Evolutionary conservation across 2,797 vertebrate species (phyloP).

Genomic region (Cynopterus sphinx): DNA sequence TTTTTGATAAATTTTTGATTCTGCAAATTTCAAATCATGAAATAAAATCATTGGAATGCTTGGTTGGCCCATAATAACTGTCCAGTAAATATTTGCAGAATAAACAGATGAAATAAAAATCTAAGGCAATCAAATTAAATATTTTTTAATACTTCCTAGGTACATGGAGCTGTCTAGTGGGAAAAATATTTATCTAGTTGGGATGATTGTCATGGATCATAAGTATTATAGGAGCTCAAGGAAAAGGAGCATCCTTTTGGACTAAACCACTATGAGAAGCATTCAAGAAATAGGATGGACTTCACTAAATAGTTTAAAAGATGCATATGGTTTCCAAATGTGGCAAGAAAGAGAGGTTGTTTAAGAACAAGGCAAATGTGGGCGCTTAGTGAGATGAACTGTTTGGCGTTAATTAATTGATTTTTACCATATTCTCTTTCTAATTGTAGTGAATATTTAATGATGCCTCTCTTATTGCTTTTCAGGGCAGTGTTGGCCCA

Average conservation of each 20-base stretch:
- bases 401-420: not conserved
- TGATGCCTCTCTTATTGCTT: constrained; percentile 50
- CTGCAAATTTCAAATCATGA: not conserved
- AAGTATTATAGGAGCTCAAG: not conserved
- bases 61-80: not conserved
- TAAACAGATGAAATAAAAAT: constrained; percentile 8
- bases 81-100: not conserved
- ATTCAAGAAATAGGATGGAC: not conserved
- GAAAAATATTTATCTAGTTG: not conserved
- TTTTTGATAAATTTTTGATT: not conserved
- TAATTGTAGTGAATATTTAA: not conserved
- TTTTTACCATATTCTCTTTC: constrained; percentile 25
- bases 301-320: not conserved
- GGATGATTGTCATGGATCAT: not conserved
- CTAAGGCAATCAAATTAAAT: not conserved
- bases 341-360: not conserved
- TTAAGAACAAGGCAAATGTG: not conserved
- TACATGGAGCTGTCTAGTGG: not conserved
- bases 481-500: constrained; percentile 91
- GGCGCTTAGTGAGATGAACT: not conserved
- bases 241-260: not conserved
- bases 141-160: not conserved
- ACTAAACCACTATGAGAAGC: not conserved
- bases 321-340: not conserved
- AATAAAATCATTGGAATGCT: not conserved